These are phyloP conservation scores for Pleuronectes platessa DNA, from an alignment of 2,113 vertebrate species.

Conservation along the genomic window DNA sequence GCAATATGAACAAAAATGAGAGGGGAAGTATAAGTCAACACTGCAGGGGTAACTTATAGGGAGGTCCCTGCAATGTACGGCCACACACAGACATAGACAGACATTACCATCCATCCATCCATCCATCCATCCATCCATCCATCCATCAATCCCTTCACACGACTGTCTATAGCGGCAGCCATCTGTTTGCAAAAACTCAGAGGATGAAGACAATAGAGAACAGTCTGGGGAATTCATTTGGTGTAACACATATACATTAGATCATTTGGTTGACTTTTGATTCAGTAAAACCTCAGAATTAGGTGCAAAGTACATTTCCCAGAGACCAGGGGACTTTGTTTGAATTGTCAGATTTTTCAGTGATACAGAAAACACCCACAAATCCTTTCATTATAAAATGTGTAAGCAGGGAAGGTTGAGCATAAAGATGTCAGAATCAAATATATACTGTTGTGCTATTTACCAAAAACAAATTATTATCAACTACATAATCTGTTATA, in stretches of 20 bases:
- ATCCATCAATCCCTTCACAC: not conserved
- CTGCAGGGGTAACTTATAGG: not conserved
- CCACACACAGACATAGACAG: not conserved
- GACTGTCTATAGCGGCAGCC: not conserved
- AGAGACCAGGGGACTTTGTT: not conserved
- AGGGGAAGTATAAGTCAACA: not conserved
- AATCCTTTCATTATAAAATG: too few relatives aligned
- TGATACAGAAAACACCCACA: too few relatives aligned
- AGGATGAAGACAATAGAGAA: not conserved
- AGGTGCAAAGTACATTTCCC: not conserved
- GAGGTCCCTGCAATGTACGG: not conserved
- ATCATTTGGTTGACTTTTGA: not conserved
- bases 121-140: not conserved
- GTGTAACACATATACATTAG: not conserved
- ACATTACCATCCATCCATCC: not conserved
- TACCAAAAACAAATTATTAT: not conserved
- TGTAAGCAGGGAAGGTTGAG: too few relatives aligned
- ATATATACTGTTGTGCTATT: not conserved
- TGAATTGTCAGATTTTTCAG: too few relatives aligned
- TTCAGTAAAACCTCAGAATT: not conserved
- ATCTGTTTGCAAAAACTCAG: not conserved
- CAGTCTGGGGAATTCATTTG: not conserved
- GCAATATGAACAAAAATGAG: not conserved
- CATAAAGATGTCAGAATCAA: too few relatives aligned
- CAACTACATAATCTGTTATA: too few relatives aligned